Evolutionary conservation across 1,140 invertebrate genomes (phyloP).

Genomic region (Mya arenaria): DNA sequence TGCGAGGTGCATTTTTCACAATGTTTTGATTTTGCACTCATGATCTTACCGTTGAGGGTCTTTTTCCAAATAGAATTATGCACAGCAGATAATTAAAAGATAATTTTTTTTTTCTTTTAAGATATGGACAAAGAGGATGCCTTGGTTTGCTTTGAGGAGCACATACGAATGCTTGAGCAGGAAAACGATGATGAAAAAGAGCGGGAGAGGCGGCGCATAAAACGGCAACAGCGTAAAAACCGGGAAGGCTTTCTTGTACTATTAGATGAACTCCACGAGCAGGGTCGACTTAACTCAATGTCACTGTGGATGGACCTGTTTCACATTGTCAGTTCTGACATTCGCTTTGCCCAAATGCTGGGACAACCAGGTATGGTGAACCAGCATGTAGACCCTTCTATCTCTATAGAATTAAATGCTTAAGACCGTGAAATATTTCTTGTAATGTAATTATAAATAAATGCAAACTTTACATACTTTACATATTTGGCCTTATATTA

Average conservation of each 20-base stretch:
- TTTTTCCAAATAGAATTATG: too few species aligned
- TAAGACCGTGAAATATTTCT: too few species aligned
- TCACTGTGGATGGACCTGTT: conserved; percentile 99
- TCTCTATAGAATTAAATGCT: too few species aligned
- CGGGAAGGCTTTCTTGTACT: conserved; percentile 93
- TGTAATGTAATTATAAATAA: neutral
- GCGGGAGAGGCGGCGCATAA: conserved; percentile 82
- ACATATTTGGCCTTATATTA: neutral
- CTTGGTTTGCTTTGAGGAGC: conserved; percentile 92
- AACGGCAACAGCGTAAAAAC: conserved; percentile 96
- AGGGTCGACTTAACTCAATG: conserved; percentile 98
- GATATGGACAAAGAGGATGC: conserved; percentile 83
- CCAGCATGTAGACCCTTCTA: neutral
- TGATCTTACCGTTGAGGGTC: too few species aligned
- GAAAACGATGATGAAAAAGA: conserved; percentile 82
- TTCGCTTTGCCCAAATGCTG: conserved; percentile 94
- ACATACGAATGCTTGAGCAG: conserved; percentile 90
- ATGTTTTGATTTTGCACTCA: too few species aligned
- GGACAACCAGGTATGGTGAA: conserved; percentile 85
- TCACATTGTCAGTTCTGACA: conserved; percentile 96
- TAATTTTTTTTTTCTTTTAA: conserved; percentile 44
- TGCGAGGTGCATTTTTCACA: too few species aligned
- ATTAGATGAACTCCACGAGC: conserved; percentile 96
- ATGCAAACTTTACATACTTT: neutral
- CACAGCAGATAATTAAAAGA: too few species aligned